phyloP scores from a whole-genome alignment of 2,113 vertebrate species.

The Empidonax alnorum region DNA sequence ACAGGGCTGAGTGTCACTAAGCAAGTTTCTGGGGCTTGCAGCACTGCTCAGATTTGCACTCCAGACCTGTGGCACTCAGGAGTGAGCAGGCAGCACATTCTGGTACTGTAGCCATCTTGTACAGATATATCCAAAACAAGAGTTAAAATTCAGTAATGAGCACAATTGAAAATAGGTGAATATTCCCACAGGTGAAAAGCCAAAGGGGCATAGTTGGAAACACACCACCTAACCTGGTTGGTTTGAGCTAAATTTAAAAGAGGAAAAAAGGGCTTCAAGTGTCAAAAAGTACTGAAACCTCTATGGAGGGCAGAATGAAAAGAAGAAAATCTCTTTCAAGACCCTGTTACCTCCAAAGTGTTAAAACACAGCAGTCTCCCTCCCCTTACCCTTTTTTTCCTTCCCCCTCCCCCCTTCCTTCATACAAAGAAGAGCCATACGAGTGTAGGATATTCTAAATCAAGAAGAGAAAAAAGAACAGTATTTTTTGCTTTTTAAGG shows the following conservation, averaged over 20 bases:
- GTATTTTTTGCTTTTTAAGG: background rate
- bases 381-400: background rate
- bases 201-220: background rate
- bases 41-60: background rate
- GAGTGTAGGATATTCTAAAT: background rate
- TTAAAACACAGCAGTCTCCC: background rate
- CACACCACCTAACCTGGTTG: background rate
- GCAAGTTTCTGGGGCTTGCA: fast-evolving
- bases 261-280: background rate
- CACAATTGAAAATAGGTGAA: background rate
- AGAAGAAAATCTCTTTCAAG: background rate
- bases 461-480: background rate
- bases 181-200: background rate
- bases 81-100: background rate
- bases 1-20: background rate
- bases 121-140: background rate
- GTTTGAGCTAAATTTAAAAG: background rate
- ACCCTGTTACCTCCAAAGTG: background rate
- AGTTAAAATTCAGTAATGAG: background rate
- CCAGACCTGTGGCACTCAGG: background rate
- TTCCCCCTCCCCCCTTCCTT: background rate
- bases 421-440: background rate
- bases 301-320: background rate
- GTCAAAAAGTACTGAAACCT: background rate
- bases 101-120: background rate